Evolutionary conservation across 2,888 invertebrate species (phyloP), one percentile per base, ranked within the genome.

Genomic region (Pseudeuparius sepicola): DNA sequence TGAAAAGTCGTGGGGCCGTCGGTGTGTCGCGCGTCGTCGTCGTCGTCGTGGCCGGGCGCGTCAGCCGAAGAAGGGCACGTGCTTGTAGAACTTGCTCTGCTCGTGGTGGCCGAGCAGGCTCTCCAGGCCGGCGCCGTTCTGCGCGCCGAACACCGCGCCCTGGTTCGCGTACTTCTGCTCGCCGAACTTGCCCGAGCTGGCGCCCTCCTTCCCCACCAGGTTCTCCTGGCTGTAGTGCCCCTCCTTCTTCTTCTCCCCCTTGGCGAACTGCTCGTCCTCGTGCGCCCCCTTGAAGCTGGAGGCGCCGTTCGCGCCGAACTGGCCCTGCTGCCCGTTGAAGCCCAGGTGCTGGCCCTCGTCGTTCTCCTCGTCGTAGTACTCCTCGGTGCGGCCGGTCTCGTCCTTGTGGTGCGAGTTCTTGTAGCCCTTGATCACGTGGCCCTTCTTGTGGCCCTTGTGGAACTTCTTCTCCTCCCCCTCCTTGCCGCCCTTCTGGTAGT

Each of bases 321-420:
- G 63, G 2, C 71, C 72, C 36, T 66, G 63, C 42, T 71, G 67
- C 15, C 72, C 71, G 4, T 70, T 70, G 41, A 66, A 67, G 17
- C 70, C 54, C 48, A 67, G 66, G 48, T 73, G 69, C 45, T 72
- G 71, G 1, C 70, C 74, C 52, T 74, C 73, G 48, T 76, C 73
- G 45, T 75, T 71, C 11, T 70, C 71, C 47, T 75, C 75, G 37
- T 76, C 76, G 48, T 73, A 76, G 62, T 69, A 77, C 48, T 67
- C 73, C 52, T 75, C 75, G 4, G 72, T 68, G 53, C 73, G 74
- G 37, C 74, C 74, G 46, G 73, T 69, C 48, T 77, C 76, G 47
- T 77, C 75, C 49, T 76, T 75, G 51, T 74, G 74, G 52, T 75
- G 73, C 3, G 75, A 73, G 3, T 69, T 65, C 52, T 77, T 75